These are phyloP conservation scores for Nothoprocta perdicaria DNA, from an alignment of 2,113 vertebrate genomes.

Conservation along the genomic window DNA sequence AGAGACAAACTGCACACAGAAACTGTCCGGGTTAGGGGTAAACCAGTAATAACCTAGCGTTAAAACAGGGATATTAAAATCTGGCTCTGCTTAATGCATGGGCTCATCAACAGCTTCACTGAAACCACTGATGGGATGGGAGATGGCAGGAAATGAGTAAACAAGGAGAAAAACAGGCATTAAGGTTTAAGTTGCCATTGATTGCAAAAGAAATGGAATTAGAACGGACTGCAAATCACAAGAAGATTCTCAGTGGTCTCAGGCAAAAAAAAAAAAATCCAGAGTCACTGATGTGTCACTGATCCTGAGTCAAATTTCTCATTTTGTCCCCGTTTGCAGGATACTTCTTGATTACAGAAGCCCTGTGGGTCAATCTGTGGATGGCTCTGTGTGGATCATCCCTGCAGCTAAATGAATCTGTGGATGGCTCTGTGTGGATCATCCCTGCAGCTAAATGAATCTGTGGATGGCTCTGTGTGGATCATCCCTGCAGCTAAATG, in stretches of 20 bases:
- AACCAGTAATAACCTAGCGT: neutral
- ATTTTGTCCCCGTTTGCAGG: neutral
- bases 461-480: neutral
- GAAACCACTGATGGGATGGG: neutral
- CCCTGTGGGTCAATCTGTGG: neutral
- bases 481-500: neutral
- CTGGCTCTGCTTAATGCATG: neutral
- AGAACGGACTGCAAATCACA: neutral
- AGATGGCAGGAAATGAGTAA: neutral
- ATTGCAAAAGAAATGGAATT: neutral
- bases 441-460: neutral
- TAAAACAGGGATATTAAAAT: neutral
- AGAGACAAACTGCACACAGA: neutral
- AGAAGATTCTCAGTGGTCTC: neutral
- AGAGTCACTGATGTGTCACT: neutral
- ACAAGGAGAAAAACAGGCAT: neutral
- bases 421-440: neutral
- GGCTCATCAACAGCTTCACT: neutral
- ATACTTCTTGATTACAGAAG: fast-evolving
- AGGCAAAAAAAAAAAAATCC: neutral
- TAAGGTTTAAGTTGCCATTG: neutral
- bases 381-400: neutral
- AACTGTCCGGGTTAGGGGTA: neutral
- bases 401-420: neutral
- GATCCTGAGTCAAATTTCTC: neutral